Conservation (phyloP, 2,888 invertebrate genomes). For the Caenorhabditis japonica region DNA sequence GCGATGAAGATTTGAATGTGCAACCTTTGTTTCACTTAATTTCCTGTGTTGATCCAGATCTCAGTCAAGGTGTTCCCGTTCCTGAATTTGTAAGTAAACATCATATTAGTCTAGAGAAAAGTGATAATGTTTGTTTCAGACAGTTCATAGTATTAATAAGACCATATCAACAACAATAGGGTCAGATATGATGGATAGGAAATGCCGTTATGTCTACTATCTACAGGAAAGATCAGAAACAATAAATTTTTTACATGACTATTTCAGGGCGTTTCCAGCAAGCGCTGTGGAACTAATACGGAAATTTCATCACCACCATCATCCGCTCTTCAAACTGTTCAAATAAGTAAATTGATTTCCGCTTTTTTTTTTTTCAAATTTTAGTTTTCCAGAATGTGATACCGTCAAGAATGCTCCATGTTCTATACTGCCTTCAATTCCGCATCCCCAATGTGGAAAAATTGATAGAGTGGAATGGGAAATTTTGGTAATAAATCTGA, state of each 20-base stretch:
- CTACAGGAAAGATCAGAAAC: slow-evolving; percentile 35
- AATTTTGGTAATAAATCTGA: slow-evolving; percentile 38
- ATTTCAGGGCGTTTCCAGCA: slow-evolving; percentile 48
- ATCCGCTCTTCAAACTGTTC: slow-evolving; percentile 56
- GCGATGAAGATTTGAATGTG: slow-evolving; percentile 66
- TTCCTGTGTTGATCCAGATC: slow-evolving; percentile 67
- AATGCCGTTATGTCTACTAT: slow-evolving; percentile 68
- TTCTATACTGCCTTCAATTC: slow-evolving; percentile 26
- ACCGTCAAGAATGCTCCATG: slow-evolving; percentile 70
- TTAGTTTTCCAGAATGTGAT: slow-evolving; percentile 64
- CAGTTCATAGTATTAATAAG: slow-evolving; percentile 36
- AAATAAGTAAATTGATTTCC: slow-evolving; percentile 58
- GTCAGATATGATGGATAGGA: slow-evolving; percentile 71
- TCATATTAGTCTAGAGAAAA: not conserved
- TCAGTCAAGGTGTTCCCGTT: slow-evolving; percentile 65
- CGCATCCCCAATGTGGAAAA: slow-evolving; percentile 69
- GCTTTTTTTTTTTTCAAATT: not conserved
- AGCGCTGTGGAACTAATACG: slow-evolving; percentile 56
- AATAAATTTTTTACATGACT: slow-evolving; percentile 10
- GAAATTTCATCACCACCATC: slow-evolving; percentile 54
- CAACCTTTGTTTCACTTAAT: slow-evolving; percentile 71
- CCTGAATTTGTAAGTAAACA: slow-evolving; percentile 68
- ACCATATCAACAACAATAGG: slow-evolving; percentile 59
- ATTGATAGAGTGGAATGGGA: slow-evolving; percentile 48
- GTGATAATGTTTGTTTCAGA: slow-evolving; percentile 26